phyloP scores from a whole-genome alignment of 2,888 invertebrate genomes.

The Tenthredo amoena region DNA sequence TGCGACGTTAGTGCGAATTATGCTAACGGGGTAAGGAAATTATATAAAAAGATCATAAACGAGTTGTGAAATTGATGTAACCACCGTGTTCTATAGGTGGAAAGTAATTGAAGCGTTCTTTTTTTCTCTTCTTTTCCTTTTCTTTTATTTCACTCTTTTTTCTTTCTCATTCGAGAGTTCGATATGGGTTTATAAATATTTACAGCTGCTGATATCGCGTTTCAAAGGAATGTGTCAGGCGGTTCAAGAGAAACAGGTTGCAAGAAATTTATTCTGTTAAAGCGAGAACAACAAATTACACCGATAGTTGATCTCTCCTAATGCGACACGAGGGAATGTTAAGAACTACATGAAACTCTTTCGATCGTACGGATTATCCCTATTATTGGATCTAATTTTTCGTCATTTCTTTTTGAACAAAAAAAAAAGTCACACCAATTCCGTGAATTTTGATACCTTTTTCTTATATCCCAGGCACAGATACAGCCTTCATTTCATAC shows the following conservation, averaged over 20 bases:
- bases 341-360: conserved; percentile 55
- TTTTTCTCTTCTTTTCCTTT: neutral
- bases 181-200: conserved; percentile 48
- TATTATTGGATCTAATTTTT: neutral
- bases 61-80: conserved; percentile 67
- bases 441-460: neutral
- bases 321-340: conserved; percentile 74
- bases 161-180: neutral
- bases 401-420: neutral
- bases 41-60: neutral
- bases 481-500: neutral
- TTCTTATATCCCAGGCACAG: neutral
- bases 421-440: neutral
- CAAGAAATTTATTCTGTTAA: conserved; percentile 75
- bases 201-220: conserved; percentile 49
- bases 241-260: conserved; percentile 66
- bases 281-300: conserved; percentile 77
- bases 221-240: conserved; percentile 59
- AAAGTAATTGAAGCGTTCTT: conserved; percentile 38
- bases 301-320: conserved; percentile 75
- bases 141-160: neutral
- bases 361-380: conserved; percentile 41
- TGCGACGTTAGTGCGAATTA: neutral
- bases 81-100: conserved; percentile 63
- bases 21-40: neutral